These are phyloP conservation scores for Vireo altiloquus DNA, from an alignment of 2,113 vertebrate species.

Conservation along the genomic window DNA sequence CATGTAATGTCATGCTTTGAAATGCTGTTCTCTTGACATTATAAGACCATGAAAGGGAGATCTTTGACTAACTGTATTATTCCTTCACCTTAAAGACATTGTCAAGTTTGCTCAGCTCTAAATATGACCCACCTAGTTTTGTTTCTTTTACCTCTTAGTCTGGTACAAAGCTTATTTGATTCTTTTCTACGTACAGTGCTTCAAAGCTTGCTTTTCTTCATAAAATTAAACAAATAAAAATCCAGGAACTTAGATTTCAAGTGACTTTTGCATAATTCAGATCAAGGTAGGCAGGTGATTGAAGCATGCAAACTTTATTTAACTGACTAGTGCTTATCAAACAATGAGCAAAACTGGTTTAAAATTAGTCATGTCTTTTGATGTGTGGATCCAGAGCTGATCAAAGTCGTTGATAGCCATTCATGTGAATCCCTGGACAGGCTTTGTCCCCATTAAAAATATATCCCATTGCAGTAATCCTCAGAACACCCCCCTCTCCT, in stretches of 20 bases:
- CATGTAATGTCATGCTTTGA: conserved; percentile 37
- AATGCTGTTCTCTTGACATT: conserved; percentile 49
- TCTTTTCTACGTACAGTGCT: not conserved
- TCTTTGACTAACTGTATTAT: conserved; percentile 11
- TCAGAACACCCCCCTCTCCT: not conserved
- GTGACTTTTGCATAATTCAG: not conserved
- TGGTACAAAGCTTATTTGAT: not conserved
- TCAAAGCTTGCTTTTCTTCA: not conserved
- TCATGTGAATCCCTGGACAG: conserved; percentile 17
- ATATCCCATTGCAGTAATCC: not conserved
- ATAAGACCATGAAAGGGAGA: conserved; percentile 26
- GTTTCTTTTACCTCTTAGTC: not conserved
- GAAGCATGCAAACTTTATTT: not conserved
- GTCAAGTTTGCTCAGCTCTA: not conserved
- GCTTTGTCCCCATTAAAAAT: conserved; percentile 32
- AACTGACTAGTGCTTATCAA: not conserved
- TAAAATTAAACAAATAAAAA: not conserved
- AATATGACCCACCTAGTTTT: conserved; percentile 25
- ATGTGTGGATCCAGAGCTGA: conserved; percentile 29
- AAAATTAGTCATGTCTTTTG: conserved; percentile 8
- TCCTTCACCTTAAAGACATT: conserved; percentile 35
- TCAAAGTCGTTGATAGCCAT: conserved; percentile 24
- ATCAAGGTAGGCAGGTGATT: not conserved
- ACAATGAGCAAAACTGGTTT: not conserved
- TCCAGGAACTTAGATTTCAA: not conserved